Base-by-base conservation (phyloP, 2,888 invertebrate genomes). In the Arge pagana region DNA sequence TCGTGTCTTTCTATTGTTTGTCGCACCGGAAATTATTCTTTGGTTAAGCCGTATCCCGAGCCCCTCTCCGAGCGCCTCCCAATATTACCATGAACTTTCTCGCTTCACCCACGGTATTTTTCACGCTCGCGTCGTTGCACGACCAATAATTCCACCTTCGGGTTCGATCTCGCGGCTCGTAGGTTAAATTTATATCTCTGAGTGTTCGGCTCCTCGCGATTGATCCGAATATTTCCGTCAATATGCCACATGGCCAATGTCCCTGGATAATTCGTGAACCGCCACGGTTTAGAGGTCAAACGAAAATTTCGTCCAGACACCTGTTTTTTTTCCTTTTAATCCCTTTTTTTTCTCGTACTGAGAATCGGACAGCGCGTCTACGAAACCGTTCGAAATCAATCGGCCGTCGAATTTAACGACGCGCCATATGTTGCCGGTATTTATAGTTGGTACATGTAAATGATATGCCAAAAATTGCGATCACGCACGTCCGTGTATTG, bases 171-270 rank as follows among this genome's bases (percentile, higher is more conserved):
- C n/a, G n/a, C n/a, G n/a, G n/a, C n/a, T n/a, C n/a, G n/a, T n/a
- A n/a, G n/a, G n/a, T n/a, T n/a, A n/a, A n/a, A n/a, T n/a, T n/a
- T n/a, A n/a, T n/a, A n/a, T n/a, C n/a, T n/a, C n/a, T n/a, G n/a
- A n/a, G n/a, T n/a, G n/a, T n/a, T n/a, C n/a, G n/a, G 7, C n/a
- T 28, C 28, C 8, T n/a, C 28, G 28, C 28, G 28, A 8, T 39
- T 16, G 11, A 10, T 18, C 3, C 24, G 24, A 53, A 57, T 48
- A 50, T 52, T 41, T 52, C 53, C 58, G 56, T 48, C 57, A 56
- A 54, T 57, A 33, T 59, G 59, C 63, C 62, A 65, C 60, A 66
- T 64, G 63, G 62, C 57, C 57, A 53, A 52, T 54, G 50, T 52
- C 52, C 35, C 30, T 16, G 19, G 24, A 18, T 23, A 13, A 28